These are phyloP conservation scores for Nycteola revayana DNA, from an alignment of 2,888 invertebrate genomes.

Conservation along the genomic window DNA sequence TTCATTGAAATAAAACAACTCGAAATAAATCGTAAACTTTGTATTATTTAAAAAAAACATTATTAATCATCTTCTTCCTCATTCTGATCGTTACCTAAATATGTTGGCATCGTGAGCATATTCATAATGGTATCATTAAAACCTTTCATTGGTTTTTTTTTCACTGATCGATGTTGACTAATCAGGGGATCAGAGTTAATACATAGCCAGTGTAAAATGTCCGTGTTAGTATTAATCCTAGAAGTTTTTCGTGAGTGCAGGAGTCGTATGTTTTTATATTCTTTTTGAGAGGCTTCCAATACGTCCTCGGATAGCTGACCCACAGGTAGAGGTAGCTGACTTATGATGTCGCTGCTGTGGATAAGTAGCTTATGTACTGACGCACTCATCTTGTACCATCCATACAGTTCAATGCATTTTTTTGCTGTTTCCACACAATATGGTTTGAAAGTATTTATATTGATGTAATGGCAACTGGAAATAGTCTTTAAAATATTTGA, in stretches of 20 bases:
- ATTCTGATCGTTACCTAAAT: no score
- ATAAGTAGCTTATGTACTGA: constrained; percentile 2
- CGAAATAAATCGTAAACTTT: no score
- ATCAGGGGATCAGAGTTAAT: no score
- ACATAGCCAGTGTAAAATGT: no score
- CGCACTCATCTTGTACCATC: constrained; percentile 6
- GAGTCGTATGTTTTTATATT: constrained; percentile 2
- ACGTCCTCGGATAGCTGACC: constrained; percentile 5
- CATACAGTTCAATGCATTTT: constrained; percentile 2
- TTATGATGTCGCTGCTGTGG: constrained; percentile 4
- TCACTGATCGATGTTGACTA: no score
- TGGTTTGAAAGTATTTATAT: constrained; percentile 2
- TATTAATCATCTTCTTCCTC: no score
- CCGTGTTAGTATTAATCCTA: no score
- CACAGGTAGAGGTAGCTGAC: constrained; percentile 5
- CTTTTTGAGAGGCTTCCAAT: constrained; percentile 5
- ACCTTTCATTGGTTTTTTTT: no score
- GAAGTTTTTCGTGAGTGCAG: constrained; percentile 4
- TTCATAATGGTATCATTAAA: no score
- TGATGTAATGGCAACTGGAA: constrained; percentile 8
- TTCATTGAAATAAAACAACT: no score
- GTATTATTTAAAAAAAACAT: no score
- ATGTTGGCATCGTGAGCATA: no score
- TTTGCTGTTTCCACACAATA: constrained; percentile 5
- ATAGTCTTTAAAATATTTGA: constrained; percentile 11